A percentile compares a stretch with the other conserved stretches of the same genome.
phyloP scores from a whole-genome alignment of 2,113 vertebrate genomes.

The Leptobrachium leishanense region DNA sequence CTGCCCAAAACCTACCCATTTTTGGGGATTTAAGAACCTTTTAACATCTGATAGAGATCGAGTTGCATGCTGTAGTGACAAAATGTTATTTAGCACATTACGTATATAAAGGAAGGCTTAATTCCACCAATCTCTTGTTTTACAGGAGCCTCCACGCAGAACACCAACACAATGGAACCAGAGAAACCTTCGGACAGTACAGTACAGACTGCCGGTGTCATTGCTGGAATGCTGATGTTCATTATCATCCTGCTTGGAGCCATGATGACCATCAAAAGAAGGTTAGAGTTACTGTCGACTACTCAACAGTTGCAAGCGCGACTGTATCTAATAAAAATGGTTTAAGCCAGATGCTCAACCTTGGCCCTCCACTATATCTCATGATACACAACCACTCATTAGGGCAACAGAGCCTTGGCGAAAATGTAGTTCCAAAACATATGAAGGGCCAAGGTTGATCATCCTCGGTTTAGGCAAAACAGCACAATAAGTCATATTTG shows the following conservation, averaged over 20 bases:
- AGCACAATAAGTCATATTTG: too few species aligned
- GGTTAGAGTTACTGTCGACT: slow-evolving; percentile 67
- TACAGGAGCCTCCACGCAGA: slow-evolving; percentile 92
- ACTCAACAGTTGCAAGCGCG: too few species aligned
- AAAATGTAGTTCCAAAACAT: too few species aligned
- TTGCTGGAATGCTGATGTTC: slow-evolving; percentile 95
- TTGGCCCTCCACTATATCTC: background rate
- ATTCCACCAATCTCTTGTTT: slow-evolving; percentile 31
- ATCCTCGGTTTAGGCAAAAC: background rate
- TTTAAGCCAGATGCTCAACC: background rate
- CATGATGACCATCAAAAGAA: slow-evolving; percentile 94
- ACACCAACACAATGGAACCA: slow-evolving; percentile 91
- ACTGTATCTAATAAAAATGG: background rate
- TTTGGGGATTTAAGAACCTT: background rate
- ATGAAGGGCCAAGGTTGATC: too few species aligned
- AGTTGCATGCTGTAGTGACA: background rate
- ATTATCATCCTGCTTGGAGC: slow-evolving; percentile 92
- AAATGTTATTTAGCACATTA: background rate
- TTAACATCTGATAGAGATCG: background rate
- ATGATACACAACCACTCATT: too few species aligned
- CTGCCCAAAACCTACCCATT: too few species aligned
- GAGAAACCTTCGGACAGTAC: slow-evolving; percentile 95
- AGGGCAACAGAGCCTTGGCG: too few species aligned
- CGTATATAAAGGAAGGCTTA: background rate
- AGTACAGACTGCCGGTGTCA: slow-evolving; percentile 93